Evolutionary conservation across 2,797 vertebrate species (phyloP).

Genomic region (Scarus forsteni): DNA sequence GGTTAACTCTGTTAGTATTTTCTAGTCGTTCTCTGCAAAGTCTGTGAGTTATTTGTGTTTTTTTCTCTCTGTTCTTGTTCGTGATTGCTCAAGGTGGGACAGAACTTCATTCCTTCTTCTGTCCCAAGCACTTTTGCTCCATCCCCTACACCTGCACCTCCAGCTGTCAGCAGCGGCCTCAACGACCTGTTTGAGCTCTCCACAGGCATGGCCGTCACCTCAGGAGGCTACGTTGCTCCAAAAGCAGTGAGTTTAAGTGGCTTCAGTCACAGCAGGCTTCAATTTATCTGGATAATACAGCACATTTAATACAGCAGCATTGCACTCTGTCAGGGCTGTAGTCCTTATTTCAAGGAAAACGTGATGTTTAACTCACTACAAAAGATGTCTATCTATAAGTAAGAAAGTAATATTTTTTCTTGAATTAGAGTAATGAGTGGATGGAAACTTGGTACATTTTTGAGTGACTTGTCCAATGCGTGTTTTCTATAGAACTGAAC

Average conservation of each 20-base stretch:
- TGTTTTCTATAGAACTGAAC: not conserved
- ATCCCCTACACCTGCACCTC: constrained; percentile 95
- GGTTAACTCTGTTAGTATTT: not conserved
- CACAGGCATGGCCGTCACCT: constrained; percentile 93
- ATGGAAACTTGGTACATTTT: too few species aligned
- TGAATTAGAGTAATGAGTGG: too few species aligned
- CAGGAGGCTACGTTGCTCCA: constrained; percentile 89
- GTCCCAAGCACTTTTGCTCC: constrained; percentile 97
- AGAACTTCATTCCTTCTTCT: constrained; percentile 95
- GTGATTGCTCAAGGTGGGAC: constrained; percentile 88
- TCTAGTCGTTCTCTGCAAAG: not conserved
- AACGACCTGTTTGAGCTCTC: constrained; percentile 98
- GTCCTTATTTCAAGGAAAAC: too few species aligned
- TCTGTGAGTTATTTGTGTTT: not conserved
- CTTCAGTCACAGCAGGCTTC: not conserved
- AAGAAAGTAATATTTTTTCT: too few species aligned
- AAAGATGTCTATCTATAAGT: too few species aligned
- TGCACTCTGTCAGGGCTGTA: too few species aligned
- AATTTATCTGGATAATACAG: not conserved
- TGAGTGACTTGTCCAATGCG: too few species aligned
- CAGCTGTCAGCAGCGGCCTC: constrained; percentile 92
- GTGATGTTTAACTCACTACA: too few species aligned
- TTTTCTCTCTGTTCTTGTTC: constrained; percentile 20
- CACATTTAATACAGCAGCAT: not conserved
- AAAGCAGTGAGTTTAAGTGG: constrained; percentile 90